Conservation (phyloP, 2,113 vertebrate species). For the Megaleporinus macrocephalus region DNA sequence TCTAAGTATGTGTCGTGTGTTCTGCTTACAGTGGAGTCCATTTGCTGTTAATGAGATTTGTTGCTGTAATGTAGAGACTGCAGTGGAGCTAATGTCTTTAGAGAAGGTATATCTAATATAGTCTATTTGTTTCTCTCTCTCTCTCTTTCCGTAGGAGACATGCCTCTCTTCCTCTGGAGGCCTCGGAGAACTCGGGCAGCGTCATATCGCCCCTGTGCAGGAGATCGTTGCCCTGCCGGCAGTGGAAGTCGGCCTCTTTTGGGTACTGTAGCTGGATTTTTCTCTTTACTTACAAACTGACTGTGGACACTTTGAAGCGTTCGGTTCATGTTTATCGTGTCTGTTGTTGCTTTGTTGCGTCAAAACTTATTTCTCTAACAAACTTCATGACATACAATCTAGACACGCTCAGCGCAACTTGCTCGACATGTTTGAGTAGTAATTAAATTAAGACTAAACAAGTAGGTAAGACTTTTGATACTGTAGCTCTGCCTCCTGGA, state of each 20-base stretch:
- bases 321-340: not conserved
- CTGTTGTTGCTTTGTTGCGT: not conserved
- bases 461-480: too few species aligned
- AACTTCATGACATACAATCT: too few species aligned
- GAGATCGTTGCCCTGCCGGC: conserved; percentile 66
- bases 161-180: conserved; percentile 70
- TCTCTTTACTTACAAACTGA: not conserved
- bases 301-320: too few species aligned
- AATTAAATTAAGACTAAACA: too few species aligned
- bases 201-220: conserved; percentile 63
- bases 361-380: too few species aligned
- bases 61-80: not conserved
- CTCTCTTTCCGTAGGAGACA: conserved; percentile 69
- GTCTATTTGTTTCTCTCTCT: not conserved
- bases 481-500: too few species aligned
- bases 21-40: not conserved
- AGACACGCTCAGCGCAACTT: too few species aligned
- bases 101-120: not conserved
- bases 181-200: conserved; percentile 56
- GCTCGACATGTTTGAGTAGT: too few species aligned
- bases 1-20: not conserved
- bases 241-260: conserved; percentile 78
- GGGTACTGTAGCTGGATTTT: conserved; percentile 70
- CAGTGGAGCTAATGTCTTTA: not conserved
- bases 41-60: not conserved